A percentile compares a stretch with the other conserved stretches of the same genome.
phyloP scores from a whole-genome alignment of 2,888 invertebrate species.

The Dusona sp. region DNA sequence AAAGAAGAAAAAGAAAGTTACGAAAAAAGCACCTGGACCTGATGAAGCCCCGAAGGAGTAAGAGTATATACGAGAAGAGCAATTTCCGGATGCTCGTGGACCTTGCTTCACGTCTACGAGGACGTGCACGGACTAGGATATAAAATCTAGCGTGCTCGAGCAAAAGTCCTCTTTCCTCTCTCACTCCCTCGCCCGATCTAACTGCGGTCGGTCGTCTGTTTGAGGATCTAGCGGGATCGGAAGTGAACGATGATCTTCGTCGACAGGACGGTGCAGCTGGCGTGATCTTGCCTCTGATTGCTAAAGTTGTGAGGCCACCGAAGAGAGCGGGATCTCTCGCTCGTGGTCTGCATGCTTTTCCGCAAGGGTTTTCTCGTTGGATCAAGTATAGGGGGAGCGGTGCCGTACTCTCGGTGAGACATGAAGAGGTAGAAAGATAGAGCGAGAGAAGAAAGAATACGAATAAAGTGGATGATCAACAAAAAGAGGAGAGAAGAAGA shows the following conservation, averaged over 20 bases:
- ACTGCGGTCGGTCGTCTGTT: constrained; percentile 42
- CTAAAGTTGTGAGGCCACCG: constrained; percentile 69
- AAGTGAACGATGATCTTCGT: constrained; percentile 69
- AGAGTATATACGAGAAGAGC: constrained; percentile 51
- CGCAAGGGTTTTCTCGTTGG: constrained; percentile 15
- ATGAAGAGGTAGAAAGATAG: neutral
- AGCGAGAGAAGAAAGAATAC: neutral
- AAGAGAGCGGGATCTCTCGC: constrained; percentile 62
- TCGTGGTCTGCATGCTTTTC: constrained; percentile 56
- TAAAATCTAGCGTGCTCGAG: constrained; percentile 48
- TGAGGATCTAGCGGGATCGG: constrained; percentile 56
- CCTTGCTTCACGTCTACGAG: constrained; percentile 39
- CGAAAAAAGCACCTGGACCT: constrained; percentile 34
- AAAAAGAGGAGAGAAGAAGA: neutral
- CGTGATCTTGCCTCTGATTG: constrained; percentile 70
- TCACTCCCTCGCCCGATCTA: constrained; percentile 7
- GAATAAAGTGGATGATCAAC: neutral
- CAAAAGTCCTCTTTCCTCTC: constrained; percentile 26
- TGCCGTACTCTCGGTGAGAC: neutral
- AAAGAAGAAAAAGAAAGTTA: constrained; percentile 5
- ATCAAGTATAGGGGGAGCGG: constrained; percentile 27
- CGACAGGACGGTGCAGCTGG: constrained; percentile 65
- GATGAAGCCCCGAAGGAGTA: constrained; percentile 25
- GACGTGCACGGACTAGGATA: constrained; percentile 64
- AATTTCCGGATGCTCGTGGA: constrained; percentile 64